Conservation (phyloP, 2,888 invertebrate species). For the Eilema caniola region DNA sequence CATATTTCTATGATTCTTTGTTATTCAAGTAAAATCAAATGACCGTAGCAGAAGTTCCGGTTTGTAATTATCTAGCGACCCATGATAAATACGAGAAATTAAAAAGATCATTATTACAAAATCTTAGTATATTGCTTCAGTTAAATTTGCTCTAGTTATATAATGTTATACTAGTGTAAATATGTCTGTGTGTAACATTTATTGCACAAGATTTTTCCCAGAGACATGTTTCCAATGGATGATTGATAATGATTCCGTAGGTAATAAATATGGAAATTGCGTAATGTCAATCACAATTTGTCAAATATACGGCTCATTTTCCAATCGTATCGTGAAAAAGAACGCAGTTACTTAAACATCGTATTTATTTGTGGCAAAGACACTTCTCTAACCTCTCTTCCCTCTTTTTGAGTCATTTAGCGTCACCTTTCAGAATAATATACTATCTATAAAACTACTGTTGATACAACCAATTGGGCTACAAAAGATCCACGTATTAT, state of each 20-base stretch:
- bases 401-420: too few species aligned
- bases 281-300: conserved; percentile 19
- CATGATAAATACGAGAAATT: too few species aligned
- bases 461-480: too few species aligned
- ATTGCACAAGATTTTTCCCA: neutral
- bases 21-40: too few species aligned
- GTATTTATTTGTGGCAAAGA: neutral
- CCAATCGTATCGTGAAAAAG: neutral
- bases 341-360: neutral
- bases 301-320: conserved; percentile 17
- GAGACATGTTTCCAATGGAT: neutral
- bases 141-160: neutral
- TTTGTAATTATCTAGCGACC: too few species aligned
- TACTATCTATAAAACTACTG: too few species aligned
- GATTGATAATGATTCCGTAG: conserved; percentile 16
- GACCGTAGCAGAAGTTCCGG: too few species aligned
- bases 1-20: too few species aligned
- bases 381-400: neutral
- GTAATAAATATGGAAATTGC: conserved; percentile 5
- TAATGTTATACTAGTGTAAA: neutral
- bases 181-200: neutral
- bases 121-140: too few species aligned
- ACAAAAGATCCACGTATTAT: too few species aligned
- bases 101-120: too few species aligned
- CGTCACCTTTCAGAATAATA: too few species aligned